Evolutionary conservation across 1,140 invertebrate genomes (phyloP).

Genomic region (Drosophila guanche): DNA sequence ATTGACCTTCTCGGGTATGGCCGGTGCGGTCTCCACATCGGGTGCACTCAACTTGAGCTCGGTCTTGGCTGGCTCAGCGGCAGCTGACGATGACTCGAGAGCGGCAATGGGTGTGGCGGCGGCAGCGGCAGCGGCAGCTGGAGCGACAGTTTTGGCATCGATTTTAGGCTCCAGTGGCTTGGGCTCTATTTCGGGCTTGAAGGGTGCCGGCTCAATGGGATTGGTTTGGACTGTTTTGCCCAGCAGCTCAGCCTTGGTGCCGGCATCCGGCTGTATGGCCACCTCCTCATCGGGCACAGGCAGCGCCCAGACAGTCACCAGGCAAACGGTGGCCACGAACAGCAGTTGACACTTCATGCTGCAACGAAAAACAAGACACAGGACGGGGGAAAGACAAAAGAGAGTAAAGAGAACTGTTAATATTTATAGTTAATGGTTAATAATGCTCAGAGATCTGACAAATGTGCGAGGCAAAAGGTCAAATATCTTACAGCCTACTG

Average conservation of each 20-base stretch:
- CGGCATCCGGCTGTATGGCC: constrained; percentile 53
- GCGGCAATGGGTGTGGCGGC: constrained; percentile 1
- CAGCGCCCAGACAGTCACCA: constrained; percentile 52
- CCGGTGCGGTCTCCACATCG: constrained; percentile 55
- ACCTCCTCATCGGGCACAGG: constrained; percentile 71
- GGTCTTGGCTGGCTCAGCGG: constrained; percentile 22
- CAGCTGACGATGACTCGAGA: background rate
- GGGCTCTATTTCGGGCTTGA: constrained; percentile 17
- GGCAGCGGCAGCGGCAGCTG: constrained; percentile 6
- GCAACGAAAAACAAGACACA: background rate
- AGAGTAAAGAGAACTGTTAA: background rate
- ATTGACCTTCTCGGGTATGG: constrained; percentile 39
- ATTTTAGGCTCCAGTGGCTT: constrained; percentile 2
- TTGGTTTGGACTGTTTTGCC: constrained; percentile 43
- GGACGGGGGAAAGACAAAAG: background rate
- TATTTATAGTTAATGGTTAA: too few species aligned
- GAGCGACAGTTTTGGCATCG: constrained; percentile 2
- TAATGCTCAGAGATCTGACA: background rate
- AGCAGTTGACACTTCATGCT: constrained; percentile 70
- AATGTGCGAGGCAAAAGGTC: constrained; percentile 8
- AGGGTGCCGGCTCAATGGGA: constrained; percentile 45
- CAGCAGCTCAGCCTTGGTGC: constrained; percentile 44
- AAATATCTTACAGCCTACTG: constrained; percentile 1
- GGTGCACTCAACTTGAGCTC: constrained; percentile 40
- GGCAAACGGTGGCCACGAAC: constrained; percentile 60